Base-by-base conservation (phyloP, 37 sponge, comb jelly and placozoan species). In the Mnemiopsis leidyi region DNA sequence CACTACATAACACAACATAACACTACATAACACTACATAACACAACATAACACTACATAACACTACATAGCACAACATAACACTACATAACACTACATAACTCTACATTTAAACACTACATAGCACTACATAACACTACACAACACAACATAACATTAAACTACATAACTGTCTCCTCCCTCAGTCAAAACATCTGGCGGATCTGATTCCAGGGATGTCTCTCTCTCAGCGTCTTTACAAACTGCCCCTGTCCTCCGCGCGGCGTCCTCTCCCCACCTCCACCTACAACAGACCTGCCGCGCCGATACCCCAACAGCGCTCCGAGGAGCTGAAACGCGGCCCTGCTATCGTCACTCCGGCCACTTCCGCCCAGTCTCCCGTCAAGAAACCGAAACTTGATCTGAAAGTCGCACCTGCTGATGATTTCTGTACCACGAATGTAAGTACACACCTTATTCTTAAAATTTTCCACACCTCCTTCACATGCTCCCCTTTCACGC, bases 211-310 rank as follows among this genome's bases (percentile, higher is more conserved):
- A 1, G 73, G 73, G 73, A 69, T 69, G 73, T 25, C n/a, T n/a
- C 73, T 69, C 73, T 69, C 73, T 1, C 29, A 25, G 2, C 2
- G 73, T 2, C 73, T 69, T 36, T 79, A 79, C 82, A 79, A 79
- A 35, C 20, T 79, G 7, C 82, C 82, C 1, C 82, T 29, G 23
- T 34, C 82, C 29, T 33, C 82, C 3, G 21, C 5, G 34, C 34
- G 82, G 37, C 34, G 37, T 5, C 20, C 82, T 29, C 38, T 79
- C 7, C 82, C 82, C 82, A 34, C 38, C 36, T 32, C 82, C 33
- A 13, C 37, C 35, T 35, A 79, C 38, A 28, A 34, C 35, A 79
- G 29, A 28, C 34, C 34, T 7, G 36, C 21, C 2, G 37, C 36
- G 30, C 82, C 82, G 21, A 1, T 33, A 34, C 82, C 82, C 7